phyloP scores from a whole-genome alignment of 2,113 vertebrate genomes.

The Apodemus sylvaticus region DNA sequence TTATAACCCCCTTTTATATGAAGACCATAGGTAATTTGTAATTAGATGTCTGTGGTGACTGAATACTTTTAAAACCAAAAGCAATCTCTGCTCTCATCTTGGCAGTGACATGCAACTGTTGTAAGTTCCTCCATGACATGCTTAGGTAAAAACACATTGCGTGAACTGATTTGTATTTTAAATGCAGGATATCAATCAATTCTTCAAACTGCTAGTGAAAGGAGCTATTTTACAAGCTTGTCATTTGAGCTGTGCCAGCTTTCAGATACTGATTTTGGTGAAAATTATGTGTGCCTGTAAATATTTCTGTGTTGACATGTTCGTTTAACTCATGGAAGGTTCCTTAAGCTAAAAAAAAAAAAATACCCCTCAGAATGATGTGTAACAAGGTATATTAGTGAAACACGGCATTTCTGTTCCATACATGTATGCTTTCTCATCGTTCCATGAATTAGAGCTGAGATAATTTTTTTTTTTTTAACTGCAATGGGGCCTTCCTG shows the following conservation, averaged over 20 bases:
- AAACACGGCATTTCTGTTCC: not conserved
- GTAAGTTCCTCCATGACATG: not conserved
- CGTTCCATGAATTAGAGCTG: not conserved
- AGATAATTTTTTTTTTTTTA: not conserved
- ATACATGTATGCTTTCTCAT: not conserved
- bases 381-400: not conserved
- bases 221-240: not conserved
- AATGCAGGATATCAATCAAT: not conserved
- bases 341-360: not conserved
- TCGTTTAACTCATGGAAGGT: not conserved
- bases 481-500: not conserved
- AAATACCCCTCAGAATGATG: not conserved
- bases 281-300: not conserved
- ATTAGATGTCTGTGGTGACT: not conserved
- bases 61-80: not conserved
- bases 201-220: not conserved
- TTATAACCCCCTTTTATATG: not conserved
- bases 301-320: not conserved
- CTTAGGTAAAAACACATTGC: conserved; percentile 13
- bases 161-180: not conserved
- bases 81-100: not conserved
- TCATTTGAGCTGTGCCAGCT: not conserved
- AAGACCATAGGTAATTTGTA: not conserved
- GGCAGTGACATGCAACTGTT: not conserved
- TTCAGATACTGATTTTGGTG: not conserved